Percentiles rank a stretch among this genome's conserved stretches.
Conservation (phyloP, 2,888 invertebrate genomes). For the Empis stercorea region DNA sequence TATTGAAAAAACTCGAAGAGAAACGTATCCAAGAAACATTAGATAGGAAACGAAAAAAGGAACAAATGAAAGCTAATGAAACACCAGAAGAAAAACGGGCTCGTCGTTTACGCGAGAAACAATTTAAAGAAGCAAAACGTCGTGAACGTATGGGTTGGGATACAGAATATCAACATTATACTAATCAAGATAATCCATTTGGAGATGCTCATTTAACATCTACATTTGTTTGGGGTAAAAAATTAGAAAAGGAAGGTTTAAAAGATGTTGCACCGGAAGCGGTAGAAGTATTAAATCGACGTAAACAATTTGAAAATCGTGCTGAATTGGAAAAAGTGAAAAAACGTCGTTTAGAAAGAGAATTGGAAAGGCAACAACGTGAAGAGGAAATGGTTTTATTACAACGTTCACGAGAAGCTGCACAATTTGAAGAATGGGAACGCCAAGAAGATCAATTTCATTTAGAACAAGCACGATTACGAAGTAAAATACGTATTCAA, state of each 20-base stretch:
- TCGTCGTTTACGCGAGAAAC: conserved; percentile 78
- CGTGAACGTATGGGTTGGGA: conserved; percentile 97
- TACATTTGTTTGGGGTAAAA: conserved; percentile 95
- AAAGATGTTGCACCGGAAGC: conserved; percentile 63
- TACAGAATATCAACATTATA: conserved; percentile 91
- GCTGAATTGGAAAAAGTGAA: conserved; percentile 90
- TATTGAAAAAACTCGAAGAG: conserved; percentile 59
- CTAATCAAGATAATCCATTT: conserved; percentile 97
- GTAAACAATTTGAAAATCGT: conserved; percentile 84
- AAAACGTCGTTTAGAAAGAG: conserved; percentile 76
- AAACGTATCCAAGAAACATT: conserved; percentile 52
- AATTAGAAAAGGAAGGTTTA: conserved; percentile 85
- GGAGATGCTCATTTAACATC: conserved; percentile 91
- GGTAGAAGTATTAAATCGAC: conserved; percentile 66
- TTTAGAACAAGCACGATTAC: conserved; percentile 83
- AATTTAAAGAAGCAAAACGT: conserved; percentile 73
- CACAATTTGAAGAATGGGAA: conserved; percentile 87
- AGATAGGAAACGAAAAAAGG: conserved; percentile 56
- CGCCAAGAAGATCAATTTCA: conserved; percentile 96
- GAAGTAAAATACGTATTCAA: conserved; percentile 90
- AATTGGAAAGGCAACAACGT: conserved; percentile 67
- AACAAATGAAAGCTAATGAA: conserved; percentile 73
- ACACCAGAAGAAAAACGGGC: conserved; percentile 88
- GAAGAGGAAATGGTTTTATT: conserved; percentile 74
- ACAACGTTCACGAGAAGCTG: conserved; percentile 80